Percentiles rank a stretch among this genome's conserved stretches.
Conservation (phyloP, 2,797 vertebrate genomes). For the Acanthurus leucopareius region DNA sequence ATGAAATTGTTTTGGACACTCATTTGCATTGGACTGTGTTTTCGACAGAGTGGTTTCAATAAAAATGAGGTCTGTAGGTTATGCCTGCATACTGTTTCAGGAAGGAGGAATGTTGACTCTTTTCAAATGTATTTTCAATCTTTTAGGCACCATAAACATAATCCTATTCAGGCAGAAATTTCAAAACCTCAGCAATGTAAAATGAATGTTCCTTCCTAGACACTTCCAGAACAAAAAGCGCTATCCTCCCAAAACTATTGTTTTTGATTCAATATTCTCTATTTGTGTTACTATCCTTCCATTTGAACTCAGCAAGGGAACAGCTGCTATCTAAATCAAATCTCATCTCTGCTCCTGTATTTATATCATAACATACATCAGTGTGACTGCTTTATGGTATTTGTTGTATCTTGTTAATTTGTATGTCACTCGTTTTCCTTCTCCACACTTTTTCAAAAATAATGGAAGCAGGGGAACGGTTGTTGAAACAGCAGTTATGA, state of each 20-base stretch:
- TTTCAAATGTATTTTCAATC: not conserved
- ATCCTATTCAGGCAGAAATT: not conserved
- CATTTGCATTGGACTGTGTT: not conserved
- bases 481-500: too few relatives aligned
- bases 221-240: not conserved
- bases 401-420: too few relatives aligned
- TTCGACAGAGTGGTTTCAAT: not conserved
- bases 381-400: too few relatives aligned
- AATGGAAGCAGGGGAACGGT: too few relatives aligned
- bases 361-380: too few relatives aligned
- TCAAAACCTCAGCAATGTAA: not conserved
- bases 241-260: not conserved
- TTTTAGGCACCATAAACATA: not conserved
- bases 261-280: too few relatives aligned
- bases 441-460: too few relatives aligned
- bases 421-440: too few relatives aligned
- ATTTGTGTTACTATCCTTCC: too few relatives aligned
- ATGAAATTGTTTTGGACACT: not conserved
- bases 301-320: too few relatives aligned
- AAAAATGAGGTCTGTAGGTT: not conserved
- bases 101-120: not conserved
- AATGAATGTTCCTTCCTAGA: not conserved
- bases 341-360: too few relatives aligned
- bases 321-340: too few relatives aligned
- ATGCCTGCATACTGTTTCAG: not conserved